phyloP scores from a whole-genome alignment of 2,888 invertebrate species.

The Stenoptilia bipunctidactyla region DNA sequence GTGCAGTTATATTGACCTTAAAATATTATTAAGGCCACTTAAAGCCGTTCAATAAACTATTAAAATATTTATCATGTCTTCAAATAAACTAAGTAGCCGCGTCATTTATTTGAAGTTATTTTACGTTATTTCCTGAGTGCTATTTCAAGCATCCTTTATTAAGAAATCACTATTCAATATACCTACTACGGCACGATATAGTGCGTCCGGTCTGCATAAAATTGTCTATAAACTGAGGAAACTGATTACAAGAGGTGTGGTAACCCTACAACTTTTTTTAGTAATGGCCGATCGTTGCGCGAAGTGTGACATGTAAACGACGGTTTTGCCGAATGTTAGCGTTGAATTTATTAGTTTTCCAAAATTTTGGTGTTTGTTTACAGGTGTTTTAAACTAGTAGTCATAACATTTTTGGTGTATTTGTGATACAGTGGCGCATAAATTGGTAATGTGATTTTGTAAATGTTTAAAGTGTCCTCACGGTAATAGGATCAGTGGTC shows the following conservation, averaged over 20 bases:
- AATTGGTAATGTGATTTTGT: constrained; percentile 38
- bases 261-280: constrained; percentile 26
- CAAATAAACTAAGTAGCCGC: too few relatives aligned
- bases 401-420: constrained; percentile 35
- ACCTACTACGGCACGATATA: too few relatives aligned
- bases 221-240: constrained; percentile 8
- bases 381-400: constrained; percentile 31
- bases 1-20: too few relatives aligned
- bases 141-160: too few relatives aligned
- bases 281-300: constrained; percentile 65
- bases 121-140: too few relatives aligned
- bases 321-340: constrained; percentile 45
- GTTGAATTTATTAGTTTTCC: constrained; percentile 36
- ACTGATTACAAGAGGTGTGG: constrained; percentile 22
- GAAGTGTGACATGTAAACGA: constrained; percentile 40
- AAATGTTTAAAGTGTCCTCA: constrained; percentile 62
- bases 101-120: too few relatives aligned
- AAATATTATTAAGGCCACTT: too few relatives aligned
- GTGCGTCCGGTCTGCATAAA: constrained; percentile 9
- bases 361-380: constrained; percentile 36
- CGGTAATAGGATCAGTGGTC: constrained; percentile 64
- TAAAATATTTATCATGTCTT: too few relatives aligned
- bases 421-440: constrained; percentile 44
- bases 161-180: too few relatives aligned
- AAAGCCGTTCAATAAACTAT: too few relatives aligned